Conservation (phyloP, 1,140 invertebrate genomes). For the Plutomurus gul region DNA sequence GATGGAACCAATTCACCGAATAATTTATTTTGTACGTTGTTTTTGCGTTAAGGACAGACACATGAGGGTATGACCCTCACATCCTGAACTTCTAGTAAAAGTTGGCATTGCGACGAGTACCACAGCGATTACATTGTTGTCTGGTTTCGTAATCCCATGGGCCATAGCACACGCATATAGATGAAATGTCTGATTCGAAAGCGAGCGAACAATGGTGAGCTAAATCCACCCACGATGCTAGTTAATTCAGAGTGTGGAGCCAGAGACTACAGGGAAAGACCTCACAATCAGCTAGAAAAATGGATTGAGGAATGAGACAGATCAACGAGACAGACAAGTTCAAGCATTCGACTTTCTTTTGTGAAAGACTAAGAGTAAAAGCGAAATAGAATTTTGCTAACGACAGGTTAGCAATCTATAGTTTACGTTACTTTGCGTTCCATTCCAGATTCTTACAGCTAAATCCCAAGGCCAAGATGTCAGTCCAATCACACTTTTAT, state of each 20-base stretch:
- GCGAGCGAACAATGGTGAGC: neutral
- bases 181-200: neutral
- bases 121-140: neutral
- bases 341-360: neutral
- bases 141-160: neutral
- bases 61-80: too few species aligned
- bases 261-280: neutral
- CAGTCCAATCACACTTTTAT: slow-evolving; percentile 10
- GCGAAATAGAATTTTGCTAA: neutral
- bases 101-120: too few species aligned
- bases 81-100: too few species aligned
- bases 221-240: slow-evolving; percentile 1
- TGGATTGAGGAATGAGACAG: slow-evolving; percentile 5
- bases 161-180: neutral
- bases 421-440: neutral
- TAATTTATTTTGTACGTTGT: too few species aligned
- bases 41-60: too few species aligned
- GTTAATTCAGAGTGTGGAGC: neutral
- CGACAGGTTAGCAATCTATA: neutral
- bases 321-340: neutral
- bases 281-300: neutral
- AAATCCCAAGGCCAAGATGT: slow-evolving; percentile 5
- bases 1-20: too few species aligned
- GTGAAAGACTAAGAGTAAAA: neutral
- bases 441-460: neutral